Base-by-base conservation (phyloP, 2,113 vertebrate genomes). In the Hiodon alosoides region DNA sequence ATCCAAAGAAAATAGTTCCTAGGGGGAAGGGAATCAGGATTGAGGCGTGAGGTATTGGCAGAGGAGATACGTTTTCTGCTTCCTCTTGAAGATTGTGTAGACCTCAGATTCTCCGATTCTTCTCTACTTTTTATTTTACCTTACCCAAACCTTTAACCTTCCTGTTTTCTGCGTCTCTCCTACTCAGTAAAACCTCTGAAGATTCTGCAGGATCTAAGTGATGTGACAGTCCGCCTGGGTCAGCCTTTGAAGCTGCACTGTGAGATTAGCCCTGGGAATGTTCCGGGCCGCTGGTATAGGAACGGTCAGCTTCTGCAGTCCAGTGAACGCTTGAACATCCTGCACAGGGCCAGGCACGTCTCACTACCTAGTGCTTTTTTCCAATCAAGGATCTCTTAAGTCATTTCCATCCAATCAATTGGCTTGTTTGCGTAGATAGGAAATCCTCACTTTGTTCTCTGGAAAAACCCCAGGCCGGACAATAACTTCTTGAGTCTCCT, bases 271-370 rank as follows among this genome's bases (percentile, higher is more conserved):
- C 96, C 96, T 50, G 94, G 94, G 75, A 92, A 95, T 0, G 89
- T 99, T 55, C 69, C 91, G 17, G 97, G 97, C 6, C 96, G 95
- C 69, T 99, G 97, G 97, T 98, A 96, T 80, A 94, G 95, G 85
- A 98, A 99, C 4, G 96, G 96, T 4, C 94, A 98, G 78, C 84
- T 94, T 54, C 82, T 98, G 46, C 94, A 96, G 85, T 89, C 94
- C 17, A 91, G 85, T 65, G 97, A 99, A 57, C 96, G 87, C 57
- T 79, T 98, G 71, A 95, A 89, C 79, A 85, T 98, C 73, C 81
- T 93, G 62, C 97, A 99, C 84, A 95, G 93, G 86, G 93, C 93
- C 85, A 95, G 88, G 97, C 96, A 85, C 75, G 84, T 57, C 13
- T 46, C 5, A 2, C 47, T 16, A 55, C 50, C 58, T 10, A 17